Evolutionary conservation across 2,797 vertebrate species (phyloP), one percentile per base, ranked within the genome.

Genomic region (Caiman crocodilus): DNA sequence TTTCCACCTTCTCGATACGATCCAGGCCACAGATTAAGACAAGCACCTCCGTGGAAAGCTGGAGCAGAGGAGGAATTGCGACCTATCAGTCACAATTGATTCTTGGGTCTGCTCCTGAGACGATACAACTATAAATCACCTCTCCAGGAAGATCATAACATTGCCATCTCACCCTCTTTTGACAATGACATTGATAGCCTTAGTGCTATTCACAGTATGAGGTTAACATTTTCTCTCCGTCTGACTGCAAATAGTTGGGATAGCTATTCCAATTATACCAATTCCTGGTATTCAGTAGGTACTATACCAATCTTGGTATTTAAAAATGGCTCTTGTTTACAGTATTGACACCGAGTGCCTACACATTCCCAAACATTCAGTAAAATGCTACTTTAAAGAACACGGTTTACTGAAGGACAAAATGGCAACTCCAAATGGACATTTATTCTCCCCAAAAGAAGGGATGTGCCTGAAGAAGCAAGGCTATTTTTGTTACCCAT

Each of bases 341-440:
- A 50, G 14, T 28, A 20, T 6, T 2, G 55, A 28, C 9, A 8
- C 35, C 56, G 18, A 1, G 2, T 3, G 76, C 15, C 1, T 15
- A 14, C 14, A 5, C 63, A 14, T 5, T 8, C 64, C 25, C 12
- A 32, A 26, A 25, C 0, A 10, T 50, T 50, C 11, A n/a, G 4
- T 9, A 21, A 25, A 42, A 56, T 0, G 1, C 28, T 18, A 1
- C 3, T 50, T 50, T 17, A 3, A 16, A 2, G 4, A 2, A 11
- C 21, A 67, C 42, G 57, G 83, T 11, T 26, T 59, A 11, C 15
- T 21, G 0, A 0, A 2, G 6, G 50, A 50, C 5, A 2, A 71
- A 42, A 28, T 1, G 13, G 7, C 81, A 88, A 84, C 10, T 50
- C 3, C 0, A 1, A 63, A 8, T 3, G 10, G 42, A 50, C 42